Evolutionary conservation across 2,888 invertebrate species (phyloP).

Genomic region (Gasteruption jaculator): DNA sequence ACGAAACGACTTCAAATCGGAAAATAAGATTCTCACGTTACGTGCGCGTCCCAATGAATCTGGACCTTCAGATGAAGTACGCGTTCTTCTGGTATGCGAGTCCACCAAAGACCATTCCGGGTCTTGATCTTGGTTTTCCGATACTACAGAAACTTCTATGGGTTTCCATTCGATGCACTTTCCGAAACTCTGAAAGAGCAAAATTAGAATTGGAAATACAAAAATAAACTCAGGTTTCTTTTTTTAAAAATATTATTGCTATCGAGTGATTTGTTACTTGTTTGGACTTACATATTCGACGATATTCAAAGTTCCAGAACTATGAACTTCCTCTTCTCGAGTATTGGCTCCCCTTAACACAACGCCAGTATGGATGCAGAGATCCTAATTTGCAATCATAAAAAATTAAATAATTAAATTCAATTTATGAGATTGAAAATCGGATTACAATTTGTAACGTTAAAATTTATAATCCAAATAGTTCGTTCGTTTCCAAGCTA

Average conservation of each 20-base stretch:
- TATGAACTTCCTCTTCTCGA: conserved; percentile 58
- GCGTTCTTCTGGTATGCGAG: conserved; percentile 64
- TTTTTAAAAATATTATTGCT: background rate
- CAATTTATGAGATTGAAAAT: no score
- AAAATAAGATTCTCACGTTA: conserved; percentile 58
- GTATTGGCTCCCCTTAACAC: conserved; percentile 61
- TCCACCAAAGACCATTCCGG: conserved; percentile 80
- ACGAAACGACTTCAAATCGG: conserved; percentile 64
- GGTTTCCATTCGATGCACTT: conserved; percentile 80
- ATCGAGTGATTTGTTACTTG: conserved; percentile 3
- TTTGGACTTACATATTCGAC: conserved; percentile 56
- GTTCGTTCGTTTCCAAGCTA: no score
- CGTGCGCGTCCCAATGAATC: conserved; percentile 50
- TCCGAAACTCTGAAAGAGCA: conserved; percentile 49
- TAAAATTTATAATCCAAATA: no score
- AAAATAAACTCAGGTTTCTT: background rate
- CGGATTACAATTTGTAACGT: no score
- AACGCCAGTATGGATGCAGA: conserved; percentile 78
- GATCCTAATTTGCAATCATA: no score
- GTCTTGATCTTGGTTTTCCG: conserved; percentile 70
- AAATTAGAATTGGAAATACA: conserved; percentile 11
- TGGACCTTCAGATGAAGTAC: conserved; percentile 53
- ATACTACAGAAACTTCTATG: conserved; percentile 72
- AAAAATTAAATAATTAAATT: no score
- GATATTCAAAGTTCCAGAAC: conserved; percentile 65